These are phyloP conservation scores for Prionace glauca DNA, from an alignment of 2,797 vertebrate species.

Conservation along the genomic window DNA sequence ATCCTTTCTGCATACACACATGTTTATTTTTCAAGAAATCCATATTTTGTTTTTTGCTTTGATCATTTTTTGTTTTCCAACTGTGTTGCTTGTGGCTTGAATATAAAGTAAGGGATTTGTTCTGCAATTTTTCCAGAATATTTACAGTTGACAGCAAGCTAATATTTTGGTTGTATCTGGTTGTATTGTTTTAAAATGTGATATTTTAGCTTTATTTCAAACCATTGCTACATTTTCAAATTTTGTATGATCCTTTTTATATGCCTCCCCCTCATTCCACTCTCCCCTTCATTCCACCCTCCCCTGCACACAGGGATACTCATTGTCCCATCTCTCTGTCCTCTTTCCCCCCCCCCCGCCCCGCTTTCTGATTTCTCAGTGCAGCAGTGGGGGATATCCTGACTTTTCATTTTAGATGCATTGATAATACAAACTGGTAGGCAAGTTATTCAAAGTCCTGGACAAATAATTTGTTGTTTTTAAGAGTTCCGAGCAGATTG, in stretches of 20 bases:
- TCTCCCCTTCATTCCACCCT: too few species aligned
- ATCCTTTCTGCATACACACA: background rate
- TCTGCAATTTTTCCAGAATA: background rate
- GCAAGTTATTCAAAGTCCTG: too few species aligned
- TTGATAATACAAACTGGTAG: too few species aligned
- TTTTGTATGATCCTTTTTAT: background rate
- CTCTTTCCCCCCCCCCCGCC: too few species aligned
- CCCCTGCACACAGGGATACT: too few species aligned
- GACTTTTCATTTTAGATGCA: too few species aligned
- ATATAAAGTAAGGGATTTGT: background rate
- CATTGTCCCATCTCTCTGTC: too few species aligned
- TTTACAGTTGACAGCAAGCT: background rate
- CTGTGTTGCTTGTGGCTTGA: slow-evolving; percentile 2
- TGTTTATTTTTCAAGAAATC: background rate
- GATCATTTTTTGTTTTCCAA: background rate
- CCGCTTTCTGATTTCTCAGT: too few species aligned
- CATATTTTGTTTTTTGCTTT: slow-evolving; percentile 2
- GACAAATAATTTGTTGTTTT: too few species aligned
- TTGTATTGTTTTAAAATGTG: background rate
- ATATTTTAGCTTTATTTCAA: background rate
- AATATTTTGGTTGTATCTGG: background rate
- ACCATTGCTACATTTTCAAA: background rate
- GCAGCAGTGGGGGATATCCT: too few species aligned
- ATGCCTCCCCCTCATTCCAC: too few species aligned
- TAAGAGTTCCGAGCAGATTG: too few species aligned